Evolutionary conservation across 2,888 invertebrate genomes (phyloP), one percentile per base, ranked within the genome.

Genomic region (Anoncus sp.): DNA sequence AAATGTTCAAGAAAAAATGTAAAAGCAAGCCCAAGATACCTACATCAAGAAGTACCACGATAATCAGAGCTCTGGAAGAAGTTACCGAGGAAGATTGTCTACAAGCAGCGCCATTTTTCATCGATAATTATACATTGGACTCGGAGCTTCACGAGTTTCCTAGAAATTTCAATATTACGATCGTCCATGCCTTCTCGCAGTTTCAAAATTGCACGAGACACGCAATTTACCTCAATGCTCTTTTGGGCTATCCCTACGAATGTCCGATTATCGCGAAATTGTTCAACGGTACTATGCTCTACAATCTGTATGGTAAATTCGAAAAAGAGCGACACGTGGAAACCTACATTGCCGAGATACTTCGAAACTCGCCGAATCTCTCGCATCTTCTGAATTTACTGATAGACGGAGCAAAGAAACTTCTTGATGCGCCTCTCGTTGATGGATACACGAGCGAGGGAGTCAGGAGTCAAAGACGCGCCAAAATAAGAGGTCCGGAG

Each of bases 271-370:
- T 95, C 85, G 93, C 93, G n/a, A 93, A 94, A 84, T 92, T 94
- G 78, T 96, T 93, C 82, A 95, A 96, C 90, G 96, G 97, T 0
- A 95, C 96, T 0, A 94, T 96, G 89, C 88, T 96, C 1, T 97
- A 96, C 85, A 97, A 97, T 91, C 90, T 95, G 24, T 94, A 94
- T 73, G 90, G 91, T 27, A 94, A 94, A 90, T 92, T 96, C 57
- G 93, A 93, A 77, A 92, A 92, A 79, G 93, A 95, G 22, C 78
- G 87, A 0, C 92, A 95, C 84, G 91, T 94, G 0, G 89, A 91
- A 27, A 86, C 85, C 47, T 95, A 94, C 86, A 87, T 96, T 1
- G 45, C 55, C 12, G 59, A 77, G 27, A 69, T 87, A 7, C 82
- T 92, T 16, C 74, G 84, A 77, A 77, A 88, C 66, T 87, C 90